Base-by-base conservation (phyloP, 2,888 invertebrate genomes). In the Autographa pulchrina region DNA sequence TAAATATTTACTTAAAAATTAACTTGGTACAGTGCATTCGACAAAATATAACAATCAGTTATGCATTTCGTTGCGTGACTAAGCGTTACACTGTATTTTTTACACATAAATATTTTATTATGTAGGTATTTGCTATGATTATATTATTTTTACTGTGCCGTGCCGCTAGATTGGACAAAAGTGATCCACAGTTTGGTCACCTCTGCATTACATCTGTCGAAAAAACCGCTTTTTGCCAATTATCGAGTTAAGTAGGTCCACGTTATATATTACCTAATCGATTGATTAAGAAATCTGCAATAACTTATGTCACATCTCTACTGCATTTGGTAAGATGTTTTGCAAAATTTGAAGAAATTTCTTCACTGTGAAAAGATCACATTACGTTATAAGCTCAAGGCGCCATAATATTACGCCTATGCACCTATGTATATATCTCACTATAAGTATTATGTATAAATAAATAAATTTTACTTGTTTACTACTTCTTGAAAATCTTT, bases 221-320 rank as follows among this genome's bases (percentile, higher is more conserved):
- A 32, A n/a, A 9, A 20, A n/a, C 9, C 43, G 32, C 61, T 74
- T 67, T 69, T 67, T 67, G 41, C 54, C 16, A 16, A 38, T 54
- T 11, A 52, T 7, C 20, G 0, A 62, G 61, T 66, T 32, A 32
- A 60, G 32, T 25, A 6, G 52, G 9, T 32, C 52, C 16, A 67
- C 68, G 67, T 74, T 65, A 80, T 58, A 58, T 6, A 31, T 74
- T 62, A 54, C 62, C 7, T 25, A 64, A 68, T 48, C 38, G 41
- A 80, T 77, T 69, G 62, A 32, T 74, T 58, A 74, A 80, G 63
- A 67, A 61, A 25, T 9, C 52, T 48, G 31, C 18, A n/a, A 38
- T 14, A 25, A 52, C 13, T 38, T 13, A 13, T 60, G 38, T 60
- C n/a, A 35, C 38, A 60, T 18, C 32, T 60, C 38, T 20, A 54